Evolutionary conservation across 2,113 vertebrate genomes (phyloP), one percentile per base, ranked within the genome.

Genomic region (Hippoglossus stenolepis): DNA sequence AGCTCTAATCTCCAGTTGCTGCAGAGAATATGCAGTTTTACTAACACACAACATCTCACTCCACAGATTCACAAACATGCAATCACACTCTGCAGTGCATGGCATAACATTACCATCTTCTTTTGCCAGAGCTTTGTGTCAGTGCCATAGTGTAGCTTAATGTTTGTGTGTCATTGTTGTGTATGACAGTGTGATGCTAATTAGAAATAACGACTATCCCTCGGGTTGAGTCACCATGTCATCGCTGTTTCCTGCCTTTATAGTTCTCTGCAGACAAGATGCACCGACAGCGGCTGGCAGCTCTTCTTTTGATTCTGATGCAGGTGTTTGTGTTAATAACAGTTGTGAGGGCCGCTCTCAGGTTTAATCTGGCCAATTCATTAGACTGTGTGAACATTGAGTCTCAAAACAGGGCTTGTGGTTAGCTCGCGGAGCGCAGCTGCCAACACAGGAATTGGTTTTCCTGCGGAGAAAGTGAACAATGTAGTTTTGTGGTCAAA

Each of bases 81-180:
- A 75, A 54, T 76, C 54, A 77, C 54, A 65, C 23, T 23, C 49
- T 31, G n/a, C 68, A 82, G 65, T 87, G 89, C 88, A 88, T 85
- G 88, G 84, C 73, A 28, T 26, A 67, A 78, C 26, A 62, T 72
- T 54, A 62, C 20, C 67, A 85, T 84, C 38, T 58, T 79, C 15
- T 65, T 76, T 60, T 49, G 64, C 77, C 57, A 70, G 53, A 87
- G 70, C 81, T 87, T 23, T 82, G 75, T 83, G 70, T 73, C 65
- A 35, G 28, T 75, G 68, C 73, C 65, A 43, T 72, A 80, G 78
- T 77, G 63, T 72, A 73, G 77, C 62, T 79, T 21, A 67, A n/a
- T 85, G 84, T 84, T 56, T 88, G 67, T 87, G 81, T 84, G 70
- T 71, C 21, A 13, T 45, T 63, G 66, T 73, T 51, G 47, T 63